phyloP scores from a whole-genome alignment of 2,888 invertebrate species.

The Herminia tarsipennalis region DNA sequence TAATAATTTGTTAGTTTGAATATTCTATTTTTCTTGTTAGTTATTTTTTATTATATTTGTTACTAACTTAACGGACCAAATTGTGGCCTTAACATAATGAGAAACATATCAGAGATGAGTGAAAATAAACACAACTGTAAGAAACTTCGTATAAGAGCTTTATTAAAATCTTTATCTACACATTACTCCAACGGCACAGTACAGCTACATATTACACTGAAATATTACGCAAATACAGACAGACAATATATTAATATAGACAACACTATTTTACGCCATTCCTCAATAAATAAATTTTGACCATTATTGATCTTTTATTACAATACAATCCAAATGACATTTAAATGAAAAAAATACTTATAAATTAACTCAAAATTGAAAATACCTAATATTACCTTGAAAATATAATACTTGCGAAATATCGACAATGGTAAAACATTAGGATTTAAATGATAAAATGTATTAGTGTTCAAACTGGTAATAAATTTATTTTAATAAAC shows the following conservation, averaged over 20 bases:
- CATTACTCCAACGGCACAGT: conserved; percentile 49
- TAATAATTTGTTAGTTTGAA: conserved; percentile 36
- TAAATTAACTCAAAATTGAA: conserved; percentile 1
- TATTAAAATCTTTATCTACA: conserved; percentile 61
- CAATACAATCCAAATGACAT: conserved; percentile 2
- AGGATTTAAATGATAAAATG: no score
- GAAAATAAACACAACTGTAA: conserved; percentile 46
- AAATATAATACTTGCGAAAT: no score
- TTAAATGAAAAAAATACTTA: conserved; percentile 5
- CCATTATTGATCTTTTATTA: conserved; percentile 54
- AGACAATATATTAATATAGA: conserved; percentile 45
- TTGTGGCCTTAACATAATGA: conserved; percentile 46
- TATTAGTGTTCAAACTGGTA: no score
- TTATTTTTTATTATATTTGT: conserved; percentile 40
- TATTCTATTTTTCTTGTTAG: conserved; percentile 40
- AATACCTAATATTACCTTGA: no score
- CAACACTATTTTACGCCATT: conserved; percentile 65
- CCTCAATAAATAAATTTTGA: conserved; percentile 71
- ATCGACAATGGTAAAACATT: no score
- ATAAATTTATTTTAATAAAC: no score
- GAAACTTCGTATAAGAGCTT: conserved; percentile 56
- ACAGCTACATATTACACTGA: conserved; percentile 50
- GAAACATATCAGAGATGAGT: conserved; percentile 49
- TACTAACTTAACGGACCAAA: conserved; percentile 50
- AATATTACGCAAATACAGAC: conserved; percentile 46